Evolutionary conservation across 2,797 vertebrate species (phyloP), one percentile per base, ranked within the genome.

Genomic region (Melopsittacus undulatus): DNA sequence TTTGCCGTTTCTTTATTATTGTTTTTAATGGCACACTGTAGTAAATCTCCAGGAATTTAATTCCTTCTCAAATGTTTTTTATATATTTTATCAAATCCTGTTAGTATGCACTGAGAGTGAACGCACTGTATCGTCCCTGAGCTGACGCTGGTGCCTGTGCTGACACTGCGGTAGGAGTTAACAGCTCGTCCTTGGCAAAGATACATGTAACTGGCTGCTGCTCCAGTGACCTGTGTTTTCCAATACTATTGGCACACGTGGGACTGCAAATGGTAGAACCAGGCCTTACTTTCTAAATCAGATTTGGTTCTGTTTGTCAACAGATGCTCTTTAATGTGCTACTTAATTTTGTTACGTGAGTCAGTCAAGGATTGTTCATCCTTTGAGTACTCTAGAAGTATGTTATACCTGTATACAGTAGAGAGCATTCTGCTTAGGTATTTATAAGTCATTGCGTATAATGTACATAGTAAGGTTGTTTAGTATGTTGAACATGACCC

Each of bases 201-300:
- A 21, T 13, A 2, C 22, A 26, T 43, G 61, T 56, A 34, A 70
- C 66, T 67, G 59, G 75, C 91, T 32, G 82, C 43, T 2, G 5
- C 89, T 73, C 90, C 88, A 36, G 85, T 30, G 17, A 46, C 38
- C 67, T 6, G 45, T 8, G 26, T 84, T 87, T 63, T 66, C 85
- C 7, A 2, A 38, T 72, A 4, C 81, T 45, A 7, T 80, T 87
- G 87, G 88, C 93, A 92, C 87, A 40, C 68, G 82, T 48, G 52
- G 80, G 96, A 95, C 97, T 97, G 96, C 97, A 81, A 11, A 34
- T 70, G 76, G 67, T 95, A 86, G 89, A 96, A 95, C 88, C 97
- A 97, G 98, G 98, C 98, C 98, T 98, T 98, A 94, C 94, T 97
- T 98, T 96, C 94, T 62, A 91, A 91, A 95, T 96, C 94, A 92